Base-by-base conservation (phyloP, 1,140 invertebrate species). In the Zaprionus lachaisei region DNA sequence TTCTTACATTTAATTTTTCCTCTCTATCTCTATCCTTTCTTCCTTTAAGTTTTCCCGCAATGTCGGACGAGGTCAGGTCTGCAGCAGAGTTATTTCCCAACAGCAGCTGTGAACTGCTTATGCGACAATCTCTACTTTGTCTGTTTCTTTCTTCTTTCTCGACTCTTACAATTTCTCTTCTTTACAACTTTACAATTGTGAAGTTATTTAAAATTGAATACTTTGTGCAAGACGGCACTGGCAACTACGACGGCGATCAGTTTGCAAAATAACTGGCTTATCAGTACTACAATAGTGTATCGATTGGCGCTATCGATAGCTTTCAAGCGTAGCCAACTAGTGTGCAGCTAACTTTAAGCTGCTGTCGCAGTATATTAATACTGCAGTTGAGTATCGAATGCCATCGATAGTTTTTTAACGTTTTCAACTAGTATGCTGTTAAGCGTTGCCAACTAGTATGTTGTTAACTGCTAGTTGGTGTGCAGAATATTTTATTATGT, bases 51-150 rank as follows among this genome's bases (percentile, higher is more conserved):
- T 47, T 44, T 49, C 20, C 41, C 26, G 37, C 47, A 64, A 58
- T 57, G 62, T 51, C 44, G 55, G 51, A 61, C 31, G 56, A 49
- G 63, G n/a, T 72, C 44, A 54, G 60, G 17, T 11, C 47, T 34
- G 49, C 28, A 62, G 11, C 72, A 62, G 57, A 24, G 47, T 51
- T 51, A 51, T 51, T 51, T 51, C 20, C 31, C 31, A 34, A 34
- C 28, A 57, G 12, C 62, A 72, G 62, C 62, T 72, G 41, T n/a
- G 6, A 12, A 37, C 56, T 20, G 20, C 44, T 38, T 54, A 51
- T 38, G 38, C 1, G n/a, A 34, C 22, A 55, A 64, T 37, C 60
- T 34, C 55, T 17, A 9, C 5, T 54, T 31, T 54, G 20, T 56
- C 20, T 28, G 20, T 64, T 47, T 15, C 7, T 12, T 12, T 51